Evolutionary conservation across 2,888 invertebrate genomes (phyloP).

Genomic region (Lutraria lutraria): DNA sequence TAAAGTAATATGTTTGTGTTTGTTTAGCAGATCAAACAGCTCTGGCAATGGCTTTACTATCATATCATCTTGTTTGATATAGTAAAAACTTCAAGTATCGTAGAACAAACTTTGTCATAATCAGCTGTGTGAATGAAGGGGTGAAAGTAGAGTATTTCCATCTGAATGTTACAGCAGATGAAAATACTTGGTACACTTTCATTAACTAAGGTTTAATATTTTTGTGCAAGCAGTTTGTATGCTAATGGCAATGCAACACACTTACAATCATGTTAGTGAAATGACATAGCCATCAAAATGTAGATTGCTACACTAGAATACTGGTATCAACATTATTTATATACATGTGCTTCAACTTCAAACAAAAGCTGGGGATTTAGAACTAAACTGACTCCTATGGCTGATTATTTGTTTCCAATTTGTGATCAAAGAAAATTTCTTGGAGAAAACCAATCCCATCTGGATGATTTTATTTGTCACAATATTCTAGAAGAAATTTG

Average conservation of each 20-base stretch:
- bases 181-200: no score
- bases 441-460: background rate
- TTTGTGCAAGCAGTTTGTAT: no score
- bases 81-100: background rate
- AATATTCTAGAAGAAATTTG: no score
- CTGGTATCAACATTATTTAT: no score
- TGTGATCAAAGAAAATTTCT: background rate
- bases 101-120: background rate
- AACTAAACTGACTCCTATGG: no score
- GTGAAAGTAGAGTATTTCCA: background rate
- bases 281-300: no score
- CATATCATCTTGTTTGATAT: background rate
- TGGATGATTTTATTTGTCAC: background rate
- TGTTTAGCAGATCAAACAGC: constrained; percentile 34
- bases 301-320: no score
- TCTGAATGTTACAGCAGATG: background rate
- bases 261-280: no score
- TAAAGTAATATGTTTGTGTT: constrained; percentile 44
- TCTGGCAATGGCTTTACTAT: constrained; percentile 53
- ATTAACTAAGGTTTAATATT: no score
- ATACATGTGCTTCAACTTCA: no score
- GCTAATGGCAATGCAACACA: no score
- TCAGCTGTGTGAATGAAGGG: background rate
- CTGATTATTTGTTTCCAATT: background rate
- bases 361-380: no score